These are phyloP conservation scores for Masticophis lateralis DNA, from an alignment of 2,797 vertebrate species.

Conservation along the genomic window DNA sequence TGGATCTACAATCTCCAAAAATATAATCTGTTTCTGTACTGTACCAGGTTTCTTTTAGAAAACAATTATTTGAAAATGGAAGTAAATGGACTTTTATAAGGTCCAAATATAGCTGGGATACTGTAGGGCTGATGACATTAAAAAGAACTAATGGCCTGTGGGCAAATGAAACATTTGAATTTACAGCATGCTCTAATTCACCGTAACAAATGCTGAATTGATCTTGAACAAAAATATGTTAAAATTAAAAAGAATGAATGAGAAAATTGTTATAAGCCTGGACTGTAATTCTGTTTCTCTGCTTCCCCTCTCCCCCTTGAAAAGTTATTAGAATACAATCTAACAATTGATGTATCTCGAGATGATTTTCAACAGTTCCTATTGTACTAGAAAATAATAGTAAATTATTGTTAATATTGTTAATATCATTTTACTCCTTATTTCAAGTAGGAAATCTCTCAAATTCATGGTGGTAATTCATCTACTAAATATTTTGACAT, in stretches of 20 bases:
- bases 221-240: conserved; percentile 22
- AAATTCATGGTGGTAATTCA: background rate
- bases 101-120: background rate
- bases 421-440: background rate
- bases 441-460: background rate
- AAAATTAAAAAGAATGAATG: background rate
- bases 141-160: conserved; percentile 43
- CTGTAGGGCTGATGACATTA: background rate
- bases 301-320: background rate
- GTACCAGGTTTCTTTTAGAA: conserved; percentile 16
- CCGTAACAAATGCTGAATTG: background rate
- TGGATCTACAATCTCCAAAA: background rate
- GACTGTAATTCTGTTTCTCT: background rate
- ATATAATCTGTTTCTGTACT: conserved; percentile 2
- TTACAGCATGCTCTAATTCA: background rate
- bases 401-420: background rate
- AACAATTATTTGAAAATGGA: background rate
- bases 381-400: background rate
- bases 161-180: conserved; percentile 29
- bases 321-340: conserved; percentile 15
- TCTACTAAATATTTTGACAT: background rate
- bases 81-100: background rate
- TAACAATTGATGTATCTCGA: background rate
- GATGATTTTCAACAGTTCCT: background rate
- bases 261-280: background rate